These are phyloP conservation scores for Xylota segnis DNA, from an alignment of 2,888 invertebrate species.

Conservation along the genomic window DNA sequence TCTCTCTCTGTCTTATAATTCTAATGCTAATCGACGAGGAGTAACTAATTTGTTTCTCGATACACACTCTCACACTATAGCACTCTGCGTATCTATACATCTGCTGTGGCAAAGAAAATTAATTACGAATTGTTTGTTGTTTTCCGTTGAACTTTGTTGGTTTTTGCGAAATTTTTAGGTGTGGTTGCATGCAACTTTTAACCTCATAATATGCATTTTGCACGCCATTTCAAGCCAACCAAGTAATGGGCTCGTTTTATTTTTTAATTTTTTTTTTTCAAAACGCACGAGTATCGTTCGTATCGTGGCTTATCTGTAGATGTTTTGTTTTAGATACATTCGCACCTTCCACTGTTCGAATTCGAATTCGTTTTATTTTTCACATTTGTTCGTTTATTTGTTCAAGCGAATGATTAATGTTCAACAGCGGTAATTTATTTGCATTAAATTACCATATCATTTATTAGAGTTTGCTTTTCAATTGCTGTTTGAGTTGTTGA, in stretches of 20 bases:
- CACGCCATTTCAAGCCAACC: constrained; percentile 67
- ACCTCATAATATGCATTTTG: constrained; percentile 73
- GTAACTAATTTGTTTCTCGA: constrained; percentile 54
- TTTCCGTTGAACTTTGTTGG: constrained; percentile 30
- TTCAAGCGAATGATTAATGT: constrained; percentile 77
- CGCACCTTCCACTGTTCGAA: constrained; percentile 61
- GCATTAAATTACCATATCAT: constrained; percentile 81
- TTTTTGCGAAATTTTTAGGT: constrained; percentile 64
- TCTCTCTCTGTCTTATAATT: constrained; percentile 35
- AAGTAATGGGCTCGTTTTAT: constrained; percentile 64
- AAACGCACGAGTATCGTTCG: constrained; percentile 53
- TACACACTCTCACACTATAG: not conserved
- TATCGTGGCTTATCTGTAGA: constrained; percentile 66
- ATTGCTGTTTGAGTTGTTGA: constrained; percentile 4
- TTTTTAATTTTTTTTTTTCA: constrained; percentile 28
- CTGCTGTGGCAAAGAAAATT: constrained; percentile 36
- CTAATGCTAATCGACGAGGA: constrained; percentile 58
- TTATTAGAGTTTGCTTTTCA: constrained; percentile 18
- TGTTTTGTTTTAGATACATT: constrained; percentile 71
- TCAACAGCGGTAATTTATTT: constrained; percentile 82
- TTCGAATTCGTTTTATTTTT: constrained; percentile 8
- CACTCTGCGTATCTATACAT: not conserved
- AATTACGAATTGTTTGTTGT: constrained; percentile 67
- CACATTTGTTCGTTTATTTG: constrained; percentile 74
- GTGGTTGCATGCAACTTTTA: constrained; percentile 71